phyloP scores from a whole-genome alignment of 2,113 vertebrate species.

The Cinclus cinclus region DNA sequence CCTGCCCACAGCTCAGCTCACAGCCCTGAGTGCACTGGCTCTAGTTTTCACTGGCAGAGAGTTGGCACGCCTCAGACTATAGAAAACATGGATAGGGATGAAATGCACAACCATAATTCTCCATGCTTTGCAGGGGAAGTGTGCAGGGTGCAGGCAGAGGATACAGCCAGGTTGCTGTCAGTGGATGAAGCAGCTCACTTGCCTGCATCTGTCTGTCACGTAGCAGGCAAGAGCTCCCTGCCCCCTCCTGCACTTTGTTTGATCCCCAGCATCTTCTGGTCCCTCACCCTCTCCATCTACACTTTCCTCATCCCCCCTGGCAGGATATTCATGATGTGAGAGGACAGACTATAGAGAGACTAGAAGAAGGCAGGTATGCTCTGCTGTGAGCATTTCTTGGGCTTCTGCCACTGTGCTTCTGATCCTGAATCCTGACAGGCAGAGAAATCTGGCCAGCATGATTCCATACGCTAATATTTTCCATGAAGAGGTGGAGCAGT shows the following conservation, averaged over 20 bases:
- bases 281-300: neutral
- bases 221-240: fast-evolving
- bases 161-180: constrained; percentile 14
- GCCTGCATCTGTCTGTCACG: neutral
- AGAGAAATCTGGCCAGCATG: neutral
- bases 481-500: constrained; percentile 16
- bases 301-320: neutral
- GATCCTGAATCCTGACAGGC: constrained; percentile 44
- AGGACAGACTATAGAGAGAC: neutral
- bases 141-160: neutral
- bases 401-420: constrained; percentile 56
- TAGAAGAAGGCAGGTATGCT: constrained; percentile 8
- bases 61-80: neutral
- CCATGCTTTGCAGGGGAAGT: fast-evolving
- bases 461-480: constrained; percentile 43
- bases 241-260: neutral
- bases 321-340: constrained; percentile 61
- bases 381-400: constrained; percentile 29
- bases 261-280: neutral
- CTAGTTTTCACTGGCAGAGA: neutral
- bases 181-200: neutral
- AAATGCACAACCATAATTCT: neutral
- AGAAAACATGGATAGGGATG: neutral
- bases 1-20: neutral
- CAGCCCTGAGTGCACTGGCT: fast-evolving